Evolutionary conservation across 2,888 invertebrate species (phyloP), one percentile per base, ranked within the genome.

Genomic region (Orgyia antiqua): DNA sequence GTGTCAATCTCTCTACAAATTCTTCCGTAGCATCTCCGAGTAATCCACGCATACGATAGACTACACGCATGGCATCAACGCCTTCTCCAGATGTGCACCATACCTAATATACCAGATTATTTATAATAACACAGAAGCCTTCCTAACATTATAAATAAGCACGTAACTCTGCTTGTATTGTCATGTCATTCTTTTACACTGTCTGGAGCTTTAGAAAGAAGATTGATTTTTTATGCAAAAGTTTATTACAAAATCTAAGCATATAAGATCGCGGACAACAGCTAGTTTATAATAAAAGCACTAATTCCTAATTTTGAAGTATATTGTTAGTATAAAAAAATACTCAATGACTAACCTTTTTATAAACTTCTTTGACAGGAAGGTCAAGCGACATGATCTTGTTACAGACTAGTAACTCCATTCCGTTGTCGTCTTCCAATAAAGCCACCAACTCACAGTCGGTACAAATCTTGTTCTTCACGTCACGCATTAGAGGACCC

Each of bases 1-100:
- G 59, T 44, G 93, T 95, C 18, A 99, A 87, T 1, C 95, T 95
- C 83, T 99, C 98, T 7, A 99, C 95, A 73, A 99, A 99, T 79
- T 99, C 99, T 69, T 99, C 99, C 0, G 99, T 99, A 0, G 99
- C 99, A 77, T 99, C 99, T 1, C 99, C 99, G 5, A 99, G 89
- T 33, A 99, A 82, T 0, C 99, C 99, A 35, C 99, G 89, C 98
- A 99, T 99, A 26, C 99, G 91, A 76, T 99, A 99, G 17, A 99
- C 94, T 5, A 99, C 94, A 7, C 97, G 90, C 99, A 99, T 99
- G 0, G 98, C 95, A 67, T 98, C 98, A 24, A 94, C 93, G 59
- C 97, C 95, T 18, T 95, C 94, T 10, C 95, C 94, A 53, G 95
- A 95, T 2, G 93, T 91, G 15, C 95, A 88, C 96, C 97, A 97